Base-by-base conservation (phyloP, 2,113 vertebrate species). In the Pachycephala philippinensis region DNA sequence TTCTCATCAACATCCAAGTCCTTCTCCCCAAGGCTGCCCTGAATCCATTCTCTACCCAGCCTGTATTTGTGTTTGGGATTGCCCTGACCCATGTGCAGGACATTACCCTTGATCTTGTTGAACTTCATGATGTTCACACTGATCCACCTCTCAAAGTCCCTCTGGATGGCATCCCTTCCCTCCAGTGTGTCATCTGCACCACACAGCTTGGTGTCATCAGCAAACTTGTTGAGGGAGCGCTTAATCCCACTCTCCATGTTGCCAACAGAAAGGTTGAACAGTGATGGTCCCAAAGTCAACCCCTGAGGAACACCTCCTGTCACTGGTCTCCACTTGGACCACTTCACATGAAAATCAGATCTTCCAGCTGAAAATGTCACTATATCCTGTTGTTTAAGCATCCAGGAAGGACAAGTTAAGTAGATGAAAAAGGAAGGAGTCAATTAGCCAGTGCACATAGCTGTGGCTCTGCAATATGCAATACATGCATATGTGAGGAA, bases 1-100 rank as follows among this genome's bases (percentile, higher is more conserved):
- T 63, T 63, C n/a, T 63, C 0, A 0, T 87, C 49, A 21, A n/a
- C 9, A 26, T 6, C 23, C 40, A 40, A 47, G 8, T n/a, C 16
- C 40, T 39, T 53, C 33, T 35, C 16, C 28, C 6, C 15, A 17
- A n/a, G n/a, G 30, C 20, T 63, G n/a, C 20, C n/a, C 30, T n/a
- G 13, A n/a, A 47, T 63, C 24, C 13, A 47, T 20, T 63, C 40
- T 40, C 13, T 40, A 5, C 6, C 4, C 5, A 79, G 16, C 20
- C 9, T 71, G 9, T 63, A n/a, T 39, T 47, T 63, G 10, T 40
- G 24, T 40, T 63, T 49, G n/a, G 47, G 26, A 49, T 63, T 71
- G 11, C 10, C 65, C 26, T 63, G 49, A 49, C 49, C 30, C n/a
- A 30, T 24, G 9, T 79, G 16, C 15, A 15, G 20, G 19, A 21